Base-by-base conservation (phyloP, 1,140 invertebrate species). In the Cydia pomonella region DNA sequence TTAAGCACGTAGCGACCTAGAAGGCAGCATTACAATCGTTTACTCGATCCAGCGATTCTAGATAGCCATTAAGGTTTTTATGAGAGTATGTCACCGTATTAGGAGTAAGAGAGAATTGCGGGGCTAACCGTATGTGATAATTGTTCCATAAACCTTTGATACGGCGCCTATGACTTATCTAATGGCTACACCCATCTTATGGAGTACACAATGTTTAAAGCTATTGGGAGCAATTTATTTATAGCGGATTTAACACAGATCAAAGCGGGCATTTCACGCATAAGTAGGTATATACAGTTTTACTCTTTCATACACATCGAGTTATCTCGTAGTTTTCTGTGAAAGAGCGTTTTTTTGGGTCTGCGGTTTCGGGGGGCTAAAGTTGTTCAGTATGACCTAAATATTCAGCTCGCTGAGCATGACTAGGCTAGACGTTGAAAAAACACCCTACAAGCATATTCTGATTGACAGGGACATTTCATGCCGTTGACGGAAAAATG, bases 1-100 rank as follows among this genome's bases (percentile, higher is more conserved):
- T 90, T 89, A 92, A 83, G 82, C 77, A 81, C 76, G 79, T 84
- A 84, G 78, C 81, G 79, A 78, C 84, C 84, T 84, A 88, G 82
- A 87, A 89, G 82, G 84, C 44, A 18, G 66, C 79, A 85, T 83
- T 84, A 85, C 79, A 79, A 74, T 75, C 77, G 73, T 82, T 79
- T 82, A 82, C 77, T 77, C 72, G 74, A 78, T 75, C 73, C 79
- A 81, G 73, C 76, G 59, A 79, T 76, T 76, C 77, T 80, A 82
- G 75, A 79, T 79, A 69, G 74, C 79, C 84, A 72, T 83, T 86
- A 84, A 86, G 81, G 81, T 79, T 80, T 85, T 89, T 88, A 88
- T 84, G 84, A 82, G 82, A 77, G 27, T 74, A 64, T 85, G 76
- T 80, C 80, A 79, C 83, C 88, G 79, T 87, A 88, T 82, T 87